phyloP scores from a whole-genome alignment of 2,797 vertebrate species.

The Manis javanica region DNA sequence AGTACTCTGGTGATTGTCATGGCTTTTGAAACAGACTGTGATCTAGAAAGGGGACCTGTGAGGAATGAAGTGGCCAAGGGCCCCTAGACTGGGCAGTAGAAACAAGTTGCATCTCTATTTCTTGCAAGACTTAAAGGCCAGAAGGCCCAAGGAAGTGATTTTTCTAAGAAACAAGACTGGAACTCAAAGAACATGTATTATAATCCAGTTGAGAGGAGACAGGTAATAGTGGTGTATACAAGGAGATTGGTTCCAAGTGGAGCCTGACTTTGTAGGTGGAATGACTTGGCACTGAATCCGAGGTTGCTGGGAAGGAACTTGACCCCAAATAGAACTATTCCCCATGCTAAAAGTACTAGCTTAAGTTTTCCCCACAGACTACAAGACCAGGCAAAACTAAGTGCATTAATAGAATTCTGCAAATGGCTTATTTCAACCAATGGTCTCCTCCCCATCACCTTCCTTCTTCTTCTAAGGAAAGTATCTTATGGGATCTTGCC shows the following conservation, averaged over 20 bases:
- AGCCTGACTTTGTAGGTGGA: not conserved
- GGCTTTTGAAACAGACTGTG: not conserved
- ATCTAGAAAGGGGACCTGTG: not conserved
- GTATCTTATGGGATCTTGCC: not conserved
- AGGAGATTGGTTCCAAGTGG: not conserved
- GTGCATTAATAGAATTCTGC: not conserved
- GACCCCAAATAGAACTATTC: not conserved
- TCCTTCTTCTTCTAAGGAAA: not conserved
- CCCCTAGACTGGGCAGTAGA: not conserved
- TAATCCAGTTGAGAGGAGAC: not conserved
- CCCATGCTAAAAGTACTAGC: not conserved
- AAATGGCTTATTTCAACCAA: not conserved
- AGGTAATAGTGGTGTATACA: not conserved
- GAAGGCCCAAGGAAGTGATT: not conserved
- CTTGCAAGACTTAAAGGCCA: not conserved
- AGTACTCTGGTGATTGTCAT: not conserved
- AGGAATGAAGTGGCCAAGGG: not conserved
- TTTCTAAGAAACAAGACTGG: not conserved
- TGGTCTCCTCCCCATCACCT: not conserved
- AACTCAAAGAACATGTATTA: not conserved
- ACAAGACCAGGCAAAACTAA: not conserved
- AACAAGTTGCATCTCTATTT: not conserved
- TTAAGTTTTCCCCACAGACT: not conserved
- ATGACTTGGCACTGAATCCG: not conserved
- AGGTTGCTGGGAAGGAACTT: not conserved